Evolutionary conservation across 2,113 vertebrate genomes (phyloP), one percentile per base, ranked within the genome.

Genomic region (Garra rufa): DNA sequence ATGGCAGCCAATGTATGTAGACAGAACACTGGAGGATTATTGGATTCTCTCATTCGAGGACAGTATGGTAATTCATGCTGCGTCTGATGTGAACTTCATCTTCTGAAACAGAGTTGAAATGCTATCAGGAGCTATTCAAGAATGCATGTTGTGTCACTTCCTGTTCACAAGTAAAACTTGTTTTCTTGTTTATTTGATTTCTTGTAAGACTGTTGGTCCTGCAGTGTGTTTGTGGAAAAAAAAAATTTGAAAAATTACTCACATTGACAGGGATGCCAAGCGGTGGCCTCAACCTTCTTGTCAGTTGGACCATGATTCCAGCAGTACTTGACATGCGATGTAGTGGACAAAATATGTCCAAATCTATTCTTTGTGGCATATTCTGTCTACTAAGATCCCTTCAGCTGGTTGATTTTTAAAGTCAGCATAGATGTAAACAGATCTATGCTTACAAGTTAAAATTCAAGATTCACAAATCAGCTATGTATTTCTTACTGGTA

Each of bases 21-120:
- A 50, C 81, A 76, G 46, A 85, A 85, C 75, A 85, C 78, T 85
- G 38, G 57, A 83, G 69, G 76, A 80, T 85, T 85, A 85, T 67
- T 88, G 87, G 6, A 85, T 65, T 71, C 75, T 28, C 55, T 79
- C 55, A 82, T 70, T 71, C 75, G 67, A 44, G 63, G n/a, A 48
- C 50, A 73, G n/a, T 77, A 79, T 83, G 34, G 44, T 79, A 79
- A 87, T 76, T 85, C 46, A 85, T 71, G 43, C n/a, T 11, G 24
- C 17, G 10, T 71, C 24, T 65, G 17, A 82, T 82, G 50, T 69
- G 24, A 82, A 50, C 6, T 30, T 30, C 9, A 71, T 79, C 44
- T 74, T 41, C 34, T 70, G 44, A 46, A 71, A 44, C n/a, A 41
- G 26, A 43, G 52, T 17, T 69, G 50, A 71, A 46, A 50, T 75